Percentiles rank a stretch among this genome's conserved stretches.
These are phyloP conservation scores for Cheilosia pagana DNA, from an alignment of 2,888 invertebrate genomes.

Conservation along the genomic window DNA sequence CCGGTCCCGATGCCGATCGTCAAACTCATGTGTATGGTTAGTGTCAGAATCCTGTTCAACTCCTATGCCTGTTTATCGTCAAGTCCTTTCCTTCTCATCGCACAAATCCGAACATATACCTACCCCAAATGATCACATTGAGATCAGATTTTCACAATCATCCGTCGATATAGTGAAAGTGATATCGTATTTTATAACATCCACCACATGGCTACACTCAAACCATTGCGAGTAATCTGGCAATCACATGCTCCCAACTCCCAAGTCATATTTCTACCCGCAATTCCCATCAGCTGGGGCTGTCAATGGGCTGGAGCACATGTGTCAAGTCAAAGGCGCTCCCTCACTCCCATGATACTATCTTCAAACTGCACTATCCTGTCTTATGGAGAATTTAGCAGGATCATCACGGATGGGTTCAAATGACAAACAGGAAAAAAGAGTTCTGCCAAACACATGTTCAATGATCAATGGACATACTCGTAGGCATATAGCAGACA, in stretches of 20 bases:
- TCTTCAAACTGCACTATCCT: not conserved
- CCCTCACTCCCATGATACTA: conserved; percentile 23
- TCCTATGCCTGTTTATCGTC: conserved; percentile 14
- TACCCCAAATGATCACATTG: not conserved
- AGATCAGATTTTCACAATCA: conserved; percentile 17
- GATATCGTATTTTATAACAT: conserved; percentile 10
- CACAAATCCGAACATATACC: conserved; percentile 22
- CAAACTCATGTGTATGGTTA: not conserved
- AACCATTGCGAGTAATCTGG: conserved; percentile 22
- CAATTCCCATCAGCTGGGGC: conserved; percentile 42
- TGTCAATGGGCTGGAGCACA: conserved; percentile 27
- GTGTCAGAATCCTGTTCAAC: not conserved
- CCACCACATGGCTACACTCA: conserved; percentile 28
- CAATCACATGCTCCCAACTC: conserved; percentile 28
- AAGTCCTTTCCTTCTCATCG: conserved; percentile 5
- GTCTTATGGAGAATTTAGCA: not conserved
- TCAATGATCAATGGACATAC: conserved; percentile 53
- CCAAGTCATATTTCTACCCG: conserved; percentile 18
- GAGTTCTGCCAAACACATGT: conserved; percentile 66
- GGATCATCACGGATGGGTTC: conserved; percentile 39
- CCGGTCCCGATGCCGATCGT: not conserved
- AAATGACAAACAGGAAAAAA: conserved; percentile 18
- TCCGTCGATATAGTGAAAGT: conserved; percentile 15
- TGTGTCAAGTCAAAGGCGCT: conserved; percentile 7
- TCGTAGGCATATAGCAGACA: conserved; percentile 32